Conservation (phyloP, 2,888 invertebrate genomes). For the Myopa testacea region DNA sequence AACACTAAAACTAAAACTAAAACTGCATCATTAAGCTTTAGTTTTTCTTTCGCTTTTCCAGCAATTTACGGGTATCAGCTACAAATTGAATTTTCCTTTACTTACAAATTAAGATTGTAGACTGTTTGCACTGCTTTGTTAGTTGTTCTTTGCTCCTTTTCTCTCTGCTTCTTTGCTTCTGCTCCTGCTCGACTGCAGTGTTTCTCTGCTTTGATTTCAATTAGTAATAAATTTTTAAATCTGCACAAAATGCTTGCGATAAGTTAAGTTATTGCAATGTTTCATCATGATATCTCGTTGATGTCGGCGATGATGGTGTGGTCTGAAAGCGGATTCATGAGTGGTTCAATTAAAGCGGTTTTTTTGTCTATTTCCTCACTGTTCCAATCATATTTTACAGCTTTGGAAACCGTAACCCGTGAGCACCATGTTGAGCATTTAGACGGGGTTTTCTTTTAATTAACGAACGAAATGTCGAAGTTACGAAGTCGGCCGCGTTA, state of each 20-base stretch:
- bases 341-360: not conserved
- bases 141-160: too few species aligned
- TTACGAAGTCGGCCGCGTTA: too few species aligned
- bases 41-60: too few species aligned
- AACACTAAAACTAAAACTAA: too few species aligned
- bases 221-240: slow-evolving; percentile 19
- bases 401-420: not conserved
- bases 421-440: slow-evolving; percentile 1
- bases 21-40: too few species aligned
- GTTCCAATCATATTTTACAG: not conserved
- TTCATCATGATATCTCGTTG: not conserved
- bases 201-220: not conserved
- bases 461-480: too few species aligned
- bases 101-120: too few species aligned
- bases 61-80: too few species aligned
- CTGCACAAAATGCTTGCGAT: slow-evolving; percentile 4
- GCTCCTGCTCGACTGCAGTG: not conserved
- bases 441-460: too few species aligned
- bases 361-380: not conserved
- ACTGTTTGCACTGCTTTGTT: too few species aligned
- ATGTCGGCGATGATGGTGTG: slow-evolving; percentile 1
- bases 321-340: not conserved
- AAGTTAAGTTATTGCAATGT: not conserved
- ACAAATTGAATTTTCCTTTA: too few species aligned
- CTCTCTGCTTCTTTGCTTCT: too few species aligned